Conservation (phyloP, 1,140 invertebrate genomes). For the Heliconius nattereri region DNA sequence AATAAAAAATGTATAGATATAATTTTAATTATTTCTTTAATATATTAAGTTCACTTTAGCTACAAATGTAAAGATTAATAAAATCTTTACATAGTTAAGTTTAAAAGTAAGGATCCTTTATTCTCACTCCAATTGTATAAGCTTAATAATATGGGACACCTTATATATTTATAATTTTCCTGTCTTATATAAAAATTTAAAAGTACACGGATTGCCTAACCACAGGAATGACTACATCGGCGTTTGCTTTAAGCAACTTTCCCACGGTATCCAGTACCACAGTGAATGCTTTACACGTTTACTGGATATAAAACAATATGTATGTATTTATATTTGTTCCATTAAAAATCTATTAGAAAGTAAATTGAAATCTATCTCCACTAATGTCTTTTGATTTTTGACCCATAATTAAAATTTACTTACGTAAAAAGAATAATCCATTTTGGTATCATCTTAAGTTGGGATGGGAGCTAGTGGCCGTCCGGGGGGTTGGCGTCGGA, state of each 20-base stretch:
- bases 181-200: background rate
- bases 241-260: background rate
- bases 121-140: no score
- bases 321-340: background rate
- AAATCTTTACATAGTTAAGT: no score
- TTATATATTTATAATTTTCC: background rate
- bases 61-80: no score
- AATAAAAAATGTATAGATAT: no score
- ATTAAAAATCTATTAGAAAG: background rate
- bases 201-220: background rate
- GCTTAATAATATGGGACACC: background rate
- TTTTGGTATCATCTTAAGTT: slow-evolving; percentile 42
- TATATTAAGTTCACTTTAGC: no score
- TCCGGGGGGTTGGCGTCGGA: slow-evolving; percentile 52
- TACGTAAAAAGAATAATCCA: slow-evolving; percentile 49
- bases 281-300: background rate
- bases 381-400: slow-evolving; percentile 10
- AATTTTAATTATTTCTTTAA: no score
- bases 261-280: background rate
- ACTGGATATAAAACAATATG: background rate
- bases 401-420: slow-evolving; percentile 45
- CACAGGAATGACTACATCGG: background rate
- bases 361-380: background rate
- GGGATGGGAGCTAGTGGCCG: slow-evolving; percentile 35
- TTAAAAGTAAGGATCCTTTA: no score